phyloP scores from a whole-genome alignment of 2,888 invertebrate species.

The Rhimphoctona megacephalus region DNA sequence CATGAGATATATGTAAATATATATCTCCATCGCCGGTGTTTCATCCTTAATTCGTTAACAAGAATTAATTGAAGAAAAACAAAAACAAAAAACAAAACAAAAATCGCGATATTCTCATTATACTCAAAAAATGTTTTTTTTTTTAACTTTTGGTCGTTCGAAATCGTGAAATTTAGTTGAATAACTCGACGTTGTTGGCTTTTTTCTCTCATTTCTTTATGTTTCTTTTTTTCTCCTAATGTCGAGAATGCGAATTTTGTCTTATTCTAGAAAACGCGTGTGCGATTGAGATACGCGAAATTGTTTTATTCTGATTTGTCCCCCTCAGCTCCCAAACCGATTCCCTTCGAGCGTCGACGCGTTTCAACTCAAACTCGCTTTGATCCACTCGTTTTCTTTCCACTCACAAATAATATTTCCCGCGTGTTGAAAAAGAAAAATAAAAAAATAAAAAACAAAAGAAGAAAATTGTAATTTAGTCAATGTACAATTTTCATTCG shows the following conservation, averaged over 20 bases:
- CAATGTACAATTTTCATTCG: constrained; percentile 7
- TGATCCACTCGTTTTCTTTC: neutral
- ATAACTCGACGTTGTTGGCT: neutral
- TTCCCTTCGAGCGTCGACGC: neutral
- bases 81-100: constrained; percentile 36
- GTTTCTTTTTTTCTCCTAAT: neutral
- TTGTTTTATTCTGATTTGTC: constrained; percentile 2
- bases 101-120: constrained; percentile 15
- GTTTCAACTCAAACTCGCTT: constrained; percentile 5
- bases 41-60: constrained; percentile 11
- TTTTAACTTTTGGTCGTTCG: constrained; percentile 21
- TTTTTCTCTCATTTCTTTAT: neutral
- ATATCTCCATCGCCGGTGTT: neutral
- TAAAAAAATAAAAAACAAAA: neutral
- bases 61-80: neutral
- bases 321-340: neutral
- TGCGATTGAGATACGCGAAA: neutral
- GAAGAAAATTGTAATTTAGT: neutral
- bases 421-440: constrained; percentile 12
- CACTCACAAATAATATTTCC: neutral
- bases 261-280: constrained; percentile 9
- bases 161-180: constrained; percentile 30
- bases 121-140: constrained; percentile 22
- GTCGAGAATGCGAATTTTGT: constrained; percentile 8
- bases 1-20: neutral